phyloP scores from a whole-genome alignment of 2,113 vertebrate genomes.

The Planiliza haematocheilus region DNA sequence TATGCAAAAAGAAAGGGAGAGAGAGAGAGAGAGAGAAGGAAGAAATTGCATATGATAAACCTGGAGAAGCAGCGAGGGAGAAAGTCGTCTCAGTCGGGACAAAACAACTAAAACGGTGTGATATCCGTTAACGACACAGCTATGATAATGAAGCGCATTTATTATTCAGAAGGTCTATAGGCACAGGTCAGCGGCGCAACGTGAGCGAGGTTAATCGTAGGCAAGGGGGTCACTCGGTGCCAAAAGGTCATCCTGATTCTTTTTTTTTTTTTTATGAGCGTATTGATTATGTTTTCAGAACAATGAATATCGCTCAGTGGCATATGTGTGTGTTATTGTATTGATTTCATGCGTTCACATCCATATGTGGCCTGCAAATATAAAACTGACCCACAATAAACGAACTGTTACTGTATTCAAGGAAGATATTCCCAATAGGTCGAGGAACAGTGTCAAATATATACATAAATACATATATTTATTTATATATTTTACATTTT shows the following conservation, averaged over 20 bases:
- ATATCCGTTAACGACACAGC: conserved; percentile 52
- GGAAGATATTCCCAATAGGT: conserved; percentile 21
- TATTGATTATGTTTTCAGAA: conserved; percentile 79
- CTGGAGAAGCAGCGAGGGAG: conserved; percentile 42
- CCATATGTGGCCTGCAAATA: conserved; percentile 65
- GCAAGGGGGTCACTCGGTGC: conserved; percentile 61
- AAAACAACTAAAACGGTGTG: conserved; percentile 43
- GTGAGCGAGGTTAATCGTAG: conserved; percentile 79
- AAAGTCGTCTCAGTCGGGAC: conserved; percentile 49
- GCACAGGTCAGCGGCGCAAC: conserved; percentile 68
- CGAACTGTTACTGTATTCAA: conserved; percentile 50
- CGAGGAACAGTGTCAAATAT: conserved; percentile 19
- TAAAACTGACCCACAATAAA: conserved; percentile 64
- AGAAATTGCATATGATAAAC: conserved; percentile 60
- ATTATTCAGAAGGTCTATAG: conserved; percentile 77
- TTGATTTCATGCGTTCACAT: conserved; percentile 60
- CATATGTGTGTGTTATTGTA: conserved; percentile 69
- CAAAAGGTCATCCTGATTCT: conserved; percentile 64
- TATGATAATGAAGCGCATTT: conserved; percentile 77
- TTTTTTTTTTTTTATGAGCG: conserved; percentile 79
- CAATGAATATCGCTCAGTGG: conserved; percentile 68
- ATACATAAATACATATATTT: too few relatives aligned
- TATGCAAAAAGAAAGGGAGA: conserved; percentile 54
- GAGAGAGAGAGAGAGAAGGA: not conserved
- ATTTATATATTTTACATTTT: not conserved